Base-by-base conservation (phyloP, 2,888 invertebrate species). In the Argyra leucocephala region DNA sequence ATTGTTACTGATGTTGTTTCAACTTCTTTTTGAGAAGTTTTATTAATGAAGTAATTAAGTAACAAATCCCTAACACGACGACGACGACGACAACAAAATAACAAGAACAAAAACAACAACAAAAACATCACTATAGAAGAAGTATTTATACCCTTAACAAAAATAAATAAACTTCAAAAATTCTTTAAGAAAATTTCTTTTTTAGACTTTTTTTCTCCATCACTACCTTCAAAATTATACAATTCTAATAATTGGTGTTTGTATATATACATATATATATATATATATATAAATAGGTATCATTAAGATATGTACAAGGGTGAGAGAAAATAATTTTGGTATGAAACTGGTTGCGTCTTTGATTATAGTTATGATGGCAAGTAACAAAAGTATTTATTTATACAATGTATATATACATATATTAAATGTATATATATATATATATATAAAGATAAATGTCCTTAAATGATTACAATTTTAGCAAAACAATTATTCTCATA, bases 21-120 rank as follows among this genome's bases (percentile, higher is more conserved):
- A 31, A 31, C 31, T 31, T 31, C 9, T 12, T 31, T 31, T 26
- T 9, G 12, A 31, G 31, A 10, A 5, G 12, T 37, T 15, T 48
- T 48, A 48, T 48, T 48, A 48, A 48, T 48, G 48, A 48, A 48
- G 48, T 48, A 48, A 48, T 48, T 48, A 48, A 48, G 48, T 18
- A 48, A 48, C 15, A 48, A 48, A 48, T 48, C 48, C 48, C 48
- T 48, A 15, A 48, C 18, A 48, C 48, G 48, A 48, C 48, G 18
- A 48, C 15, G 48, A n/a, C 18, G 48, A 18, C 48, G 48, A 48
- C 31, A 7, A 7, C 31, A 31, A 12, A 31, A 31, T 2, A 3
- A 3, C 31, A 31, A 31, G 15, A n/a, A 48, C 1, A 3, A 48
- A 15, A 1, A 48, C 2, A n/a, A 48, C 5, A n/a, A 48, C 7